phyloP scores from a whole-genome alignment of 2,113 vertebrate genomes.

The chimpanzee (Pan troglodytes) region NHGRI_mPanTro3-v2.1_pri NC_072421.2:24592001-24592500 shows the following conservation, averaged over 20 bases:
- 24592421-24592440: conserved; percentile 46
- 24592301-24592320: conserved; percentile 43
- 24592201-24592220: neutral
- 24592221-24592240: conserved; percentile 18
- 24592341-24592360: conserved; percentile 47
- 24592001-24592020: no score
- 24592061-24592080: neutral
- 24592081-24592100: conserved; percentile 71
- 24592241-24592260: conserved; percentile 50
- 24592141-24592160: conserved; percentile 51
- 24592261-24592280: conserved; percentile 48
- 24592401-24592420: conserved; percentile 27
- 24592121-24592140: conserved; percentile 58
- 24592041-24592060: no score
- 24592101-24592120: conserved; percentile 5
- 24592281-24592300: conserved; percentile 38
- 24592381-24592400: conserved; percentile 24
- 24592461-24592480: neutral
- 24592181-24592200: conserved; percentile 46
- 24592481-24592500: neutral
- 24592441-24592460: conserved; percentile 41
- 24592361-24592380: conserved; percentile 51
- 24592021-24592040: no score
- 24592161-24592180: conserved; percentile 41
- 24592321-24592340: conserved; percentile 38